A percentile compares a stretch with the other conserved stretches of the same genome.
Conservation (phyloP, 2,113 vertebrate species). For the Syngnathoides biaculeatus region DNA sequence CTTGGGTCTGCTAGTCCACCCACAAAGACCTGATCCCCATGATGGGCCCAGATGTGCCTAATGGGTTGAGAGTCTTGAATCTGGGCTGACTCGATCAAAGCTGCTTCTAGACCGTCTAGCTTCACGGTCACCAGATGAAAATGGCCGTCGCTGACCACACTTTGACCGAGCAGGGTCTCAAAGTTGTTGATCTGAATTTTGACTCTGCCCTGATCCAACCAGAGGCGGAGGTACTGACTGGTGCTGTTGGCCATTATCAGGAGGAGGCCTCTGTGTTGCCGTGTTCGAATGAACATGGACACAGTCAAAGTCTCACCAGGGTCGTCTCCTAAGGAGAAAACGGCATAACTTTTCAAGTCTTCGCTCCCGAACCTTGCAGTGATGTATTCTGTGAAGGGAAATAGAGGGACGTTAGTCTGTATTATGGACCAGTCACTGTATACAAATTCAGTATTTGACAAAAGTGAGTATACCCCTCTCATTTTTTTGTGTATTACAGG, state of each 20-base stretch:
- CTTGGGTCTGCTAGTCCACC: constrained; percentile 80
- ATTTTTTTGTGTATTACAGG: too few relatives aligned
- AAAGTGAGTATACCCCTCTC: too few relatives aligned
- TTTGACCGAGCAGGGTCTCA: constrained; percentile 60
- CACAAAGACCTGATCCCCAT: constrained; percentile 72
- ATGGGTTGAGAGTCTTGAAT: constrained; percentile 70
- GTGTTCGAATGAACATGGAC: constrained; percentile 86
- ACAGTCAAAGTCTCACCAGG: constrained; percentile 65
- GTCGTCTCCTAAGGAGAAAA: constrained; percentile 71
- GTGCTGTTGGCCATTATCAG: constrained; percentile 78
- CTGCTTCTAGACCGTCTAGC: constrained; percentile 63
- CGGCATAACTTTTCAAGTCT: constrained; percentile 73
- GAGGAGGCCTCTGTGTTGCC: constrained; percentile 72
- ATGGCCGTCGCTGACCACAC: constrained; percentile 74
- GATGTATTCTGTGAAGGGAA: constrained; percentile 73
- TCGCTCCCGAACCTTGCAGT: constrained; percentile 83
- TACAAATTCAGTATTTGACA: not conserved
- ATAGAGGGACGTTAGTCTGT: not conserved
- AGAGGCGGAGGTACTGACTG: constrained; percentile 70
- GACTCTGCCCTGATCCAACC: constrained; percentile 77
- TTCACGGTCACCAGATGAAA: constrained; percentile 81
- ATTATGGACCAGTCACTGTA: not conserved
- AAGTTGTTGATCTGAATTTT: constrained; percentile 70
- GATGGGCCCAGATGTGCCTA: constrained; percentile 55
- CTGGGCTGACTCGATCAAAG: constrained; percentile 75